Evolutionary conservation across 2,888 invertebrate genomes (phyloP).

Genomic region (Drosophila emarginata): DNA sequence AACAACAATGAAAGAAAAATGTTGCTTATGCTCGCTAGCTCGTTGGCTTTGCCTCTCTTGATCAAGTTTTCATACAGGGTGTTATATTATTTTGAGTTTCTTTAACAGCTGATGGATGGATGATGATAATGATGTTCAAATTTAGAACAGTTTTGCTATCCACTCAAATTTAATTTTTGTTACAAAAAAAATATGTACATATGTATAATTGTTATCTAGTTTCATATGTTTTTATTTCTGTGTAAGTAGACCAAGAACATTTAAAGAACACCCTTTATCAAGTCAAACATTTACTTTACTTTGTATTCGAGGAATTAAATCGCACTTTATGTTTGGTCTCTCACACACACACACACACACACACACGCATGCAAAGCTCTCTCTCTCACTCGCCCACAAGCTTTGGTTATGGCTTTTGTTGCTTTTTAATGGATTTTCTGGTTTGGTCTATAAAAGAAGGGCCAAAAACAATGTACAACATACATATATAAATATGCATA

Average conservation of each 20-base stretch:
- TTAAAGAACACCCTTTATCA: conserved; percentile 19
- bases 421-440: conserved; percentile 66
- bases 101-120: neutral
- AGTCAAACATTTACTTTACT: conserved; percentile 71
- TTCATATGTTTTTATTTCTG: neutral
- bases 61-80: conserved; percentile 24
- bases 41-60: conserved; percentile 43
- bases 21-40: conserved; percentile 58
- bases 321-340: conserved; percentile 60
- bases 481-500: conserved; percentile 12
- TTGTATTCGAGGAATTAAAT: conserved; percentile 74
- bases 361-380: conserved; percentile 18
- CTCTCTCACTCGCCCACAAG: conserved; percentile 61
- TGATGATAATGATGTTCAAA: conserved; percentile 2
- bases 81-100: neutral
- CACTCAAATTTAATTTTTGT: no score
- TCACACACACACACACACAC: neutral
- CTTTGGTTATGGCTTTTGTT: conserved; percentile 7
- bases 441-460: conserved; percentile 70
- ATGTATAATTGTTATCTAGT: no score
- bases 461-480: conserved; percentile 50
- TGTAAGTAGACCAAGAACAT: neutral
- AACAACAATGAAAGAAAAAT: conserved; percentile 59
- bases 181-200: no score
- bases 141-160: no score